Percentiles rank a stretch among this genome's conserved stretches.
Conservation (phyloP, 2,888 invertebrate genomes). For the Tipula unca region DNA sequence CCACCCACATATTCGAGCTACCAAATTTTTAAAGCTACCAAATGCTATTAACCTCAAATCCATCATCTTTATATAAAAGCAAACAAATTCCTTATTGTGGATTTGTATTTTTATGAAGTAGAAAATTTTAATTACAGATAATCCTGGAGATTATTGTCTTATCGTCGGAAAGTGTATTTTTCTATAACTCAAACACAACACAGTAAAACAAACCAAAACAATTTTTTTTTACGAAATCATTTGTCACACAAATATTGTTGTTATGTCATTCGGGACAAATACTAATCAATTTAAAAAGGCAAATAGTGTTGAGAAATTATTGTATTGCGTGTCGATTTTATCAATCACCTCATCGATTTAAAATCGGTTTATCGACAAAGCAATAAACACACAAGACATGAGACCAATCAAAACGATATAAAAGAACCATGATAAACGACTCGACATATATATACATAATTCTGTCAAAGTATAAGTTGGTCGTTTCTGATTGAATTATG, state of each 20-base stretch:
- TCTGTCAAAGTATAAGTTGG: background rate
- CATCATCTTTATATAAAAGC: background rate
- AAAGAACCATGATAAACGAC: background rate
- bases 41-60: background rate
- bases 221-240: background rate
- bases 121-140: slow-evolving; percentile 14
- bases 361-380: background rate
- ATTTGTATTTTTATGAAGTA: background rate
- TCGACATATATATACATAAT: background rate
- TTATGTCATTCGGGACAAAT: background rate
- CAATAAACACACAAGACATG: background rate
- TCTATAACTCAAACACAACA: background rate
- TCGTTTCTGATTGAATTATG: background rate
- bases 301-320: background rate
- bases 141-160: background rate
- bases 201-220: background rate
- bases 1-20: too few species aligned
- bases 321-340: background rate
- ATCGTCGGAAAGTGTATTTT: background rate
- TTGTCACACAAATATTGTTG: background rate
- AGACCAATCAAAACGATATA: background rate
- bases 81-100: background rate
- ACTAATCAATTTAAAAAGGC: background rate
- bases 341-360: background rate
- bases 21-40: background rate